A percentile compares a stretch with the other conserved stretches of the same genome.
phyloP scores from a whole-genome alignment of 1,140 invertebrate species.

The Papilio xuthus region DNA sequence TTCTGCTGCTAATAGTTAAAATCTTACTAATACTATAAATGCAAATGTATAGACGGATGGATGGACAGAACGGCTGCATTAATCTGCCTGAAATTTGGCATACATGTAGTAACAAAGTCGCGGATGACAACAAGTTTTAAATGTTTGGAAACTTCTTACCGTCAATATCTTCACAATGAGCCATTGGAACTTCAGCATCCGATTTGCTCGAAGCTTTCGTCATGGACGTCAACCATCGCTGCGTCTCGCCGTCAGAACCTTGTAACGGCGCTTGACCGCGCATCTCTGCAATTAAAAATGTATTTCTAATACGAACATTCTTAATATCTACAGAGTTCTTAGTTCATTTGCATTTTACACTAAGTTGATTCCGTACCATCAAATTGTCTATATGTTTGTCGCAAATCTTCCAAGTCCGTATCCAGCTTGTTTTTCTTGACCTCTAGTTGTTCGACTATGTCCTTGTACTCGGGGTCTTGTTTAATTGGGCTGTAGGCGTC shows the following conservation, averaged over 20 bases:
- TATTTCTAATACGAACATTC: not conserved
- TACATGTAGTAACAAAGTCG: too few relatives aligned
- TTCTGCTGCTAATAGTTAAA: too few relatives aligned
- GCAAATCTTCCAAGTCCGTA: not conserved
- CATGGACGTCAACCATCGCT: not conserved
- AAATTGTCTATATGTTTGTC: not conserved
- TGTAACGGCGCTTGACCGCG: not conserved
- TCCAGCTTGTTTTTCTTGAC: not conserved
- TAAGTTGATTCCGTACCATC: not conserved
- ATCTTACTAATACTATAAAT: too few relatives aligned
- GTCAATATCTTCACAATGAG: constrained; percentile 38
- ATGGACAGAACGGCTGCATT: too few relatives aligned
- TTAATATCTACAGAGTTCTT: not conserved
- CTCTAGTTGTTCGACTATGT: constrained; percentile 6
- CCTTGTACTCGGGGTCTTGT: not conserved
- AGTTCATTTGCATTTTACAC: not conserved
- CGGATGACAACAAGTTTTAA: too few relatives aligned
- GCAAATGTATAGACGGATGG: too few relatives aligned
- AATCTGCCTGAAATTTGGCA: too few relatives aligned
- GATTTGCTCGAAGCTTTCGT: not conserved
- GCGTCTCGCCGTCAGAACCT: not conserved
- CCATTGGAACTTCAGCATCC: constrained; percentile 41
- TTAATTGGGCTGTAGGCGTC: not conserved
- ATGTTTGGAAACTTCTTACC: constrained; percentile 34
- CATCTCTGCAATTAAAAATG: not conserved